Conservation (phyloP, 2,113 vertebrate genomes). For the Etheostoma cragini region DNA sequence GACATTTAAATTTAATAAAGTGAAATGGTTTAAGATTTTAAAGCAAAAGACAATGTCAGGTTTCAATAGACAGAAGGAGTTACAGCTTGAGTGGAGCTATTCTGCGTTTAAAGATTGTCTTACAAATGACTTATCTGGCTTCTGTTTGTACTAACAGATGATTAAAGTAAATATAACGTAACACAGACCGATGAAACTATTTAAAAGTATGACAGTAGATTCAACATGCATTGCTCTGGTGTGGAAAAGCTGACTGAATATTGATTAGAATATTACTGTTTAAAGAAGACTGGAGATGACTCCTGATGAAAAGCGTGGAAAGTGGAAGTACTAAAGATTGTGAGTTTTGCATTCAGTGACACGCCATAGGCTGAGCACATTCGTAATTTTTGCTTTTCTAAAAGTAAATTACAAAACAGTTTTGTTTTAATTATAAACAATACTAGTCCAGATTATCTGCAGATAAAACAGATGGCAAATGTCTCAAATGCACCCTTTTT, state of each 20-base stretch:
- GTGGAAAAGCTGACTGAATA: background rate
- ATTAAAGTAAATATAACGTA: background rate
- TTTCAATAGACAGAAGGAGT: background rate
- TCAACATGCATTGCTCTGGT: background rate
- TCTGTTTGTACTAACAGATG: background rate
- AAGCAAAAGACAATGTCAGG: background rate
- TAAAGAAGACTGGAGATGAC: background rate
- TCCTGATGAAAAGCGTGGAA: background rate
- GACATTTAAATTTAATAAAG: background rate
- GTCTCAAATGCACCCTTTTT: background rate
- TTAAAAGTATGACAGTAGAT: background rate
- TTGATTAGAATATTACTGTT: background rate
- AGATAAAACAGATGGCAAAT: background rate
- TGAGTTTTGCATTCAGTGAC: background rate
- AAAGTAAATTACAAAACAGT: background rate
- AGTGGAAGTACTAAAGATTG: background rate
- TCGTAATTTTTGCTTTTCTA: background rate
- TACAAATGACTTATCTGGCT: background rate
- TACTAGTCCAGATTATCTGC: background rate
- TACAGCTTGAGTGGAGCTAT: background rate
- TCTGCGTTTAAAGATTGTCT: background rate
- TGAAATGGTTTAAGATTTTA: background rate
- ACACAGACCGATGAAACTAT: background rate
- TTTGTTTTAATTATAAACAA: too few relatives aligned
- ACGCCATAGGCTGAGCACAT: too few relatives aligned